These are phyloP conservation scores for Egretta garzetta DNA, from an alignment of 2,113 vertebrate species.

Conservation along the genomic window DNA sequence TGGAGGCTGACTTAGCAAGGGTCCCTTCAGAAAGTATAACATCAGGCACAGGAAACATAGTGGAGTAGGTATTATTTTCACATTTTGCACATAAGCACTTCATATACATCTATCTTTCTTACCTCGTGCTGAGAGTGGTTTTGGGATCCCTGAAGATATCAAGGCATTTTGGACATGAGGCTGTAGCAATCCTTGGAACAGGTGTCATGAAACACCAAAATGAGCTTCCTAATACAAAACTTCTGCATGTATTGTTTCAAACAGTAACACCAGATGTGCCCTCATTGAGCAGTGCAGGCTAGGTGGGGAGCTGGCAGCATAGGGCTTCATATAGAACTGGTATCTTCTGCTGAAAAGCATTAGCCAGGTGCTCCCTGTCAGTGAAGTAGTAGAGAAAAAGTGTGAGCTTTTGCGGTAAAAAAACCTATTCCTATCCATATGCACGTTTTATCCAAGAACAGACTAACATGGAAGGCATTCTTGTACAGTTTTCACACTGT, in stretches of 20 bases:
- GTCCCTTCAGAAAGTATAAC: not conserved
- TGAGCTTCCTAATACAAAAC: not conserved
- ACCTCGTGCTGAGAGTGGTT: not conserved
- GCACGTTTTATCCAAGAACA: not conserved
- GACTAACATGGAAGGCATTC: not conserved
- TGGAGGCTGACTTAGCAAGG: not conserved
- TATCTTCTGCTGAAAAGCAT: not conserved
- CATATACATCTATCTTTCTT: not conserved
- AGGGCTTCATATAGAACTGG: not conserved
- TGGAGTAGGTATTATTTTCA: not conserved
- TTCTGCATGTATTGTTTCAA: not conserved
- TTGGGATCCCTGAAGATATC: not conserved
- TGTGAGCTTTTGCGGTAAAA: not conserved
- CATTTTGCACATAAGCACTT: not conserved
- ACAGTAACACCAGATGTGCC: not conserved
- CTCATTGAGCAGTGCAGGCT: no score
- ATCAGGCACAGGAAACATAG: accelerated
- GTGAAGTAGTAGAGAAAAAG: not conserved
- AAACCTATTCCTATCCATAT: not conserved
- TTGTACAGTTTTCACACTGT: not conserved
- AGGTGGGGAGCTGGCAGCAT: not conserved
- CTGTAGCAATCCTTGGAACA: not conserved
- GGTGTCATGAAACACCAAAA: not conserved
- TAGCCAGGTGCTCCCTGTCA: not conserved
- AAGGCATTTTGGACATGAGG: not conserved